Percentiles rank a stretch among this genome's conserved stretches.
Evolutionary conservation across 2,797 vertebrate species (phyloP).

Genomic region (Lepus townsendii): DNA sequence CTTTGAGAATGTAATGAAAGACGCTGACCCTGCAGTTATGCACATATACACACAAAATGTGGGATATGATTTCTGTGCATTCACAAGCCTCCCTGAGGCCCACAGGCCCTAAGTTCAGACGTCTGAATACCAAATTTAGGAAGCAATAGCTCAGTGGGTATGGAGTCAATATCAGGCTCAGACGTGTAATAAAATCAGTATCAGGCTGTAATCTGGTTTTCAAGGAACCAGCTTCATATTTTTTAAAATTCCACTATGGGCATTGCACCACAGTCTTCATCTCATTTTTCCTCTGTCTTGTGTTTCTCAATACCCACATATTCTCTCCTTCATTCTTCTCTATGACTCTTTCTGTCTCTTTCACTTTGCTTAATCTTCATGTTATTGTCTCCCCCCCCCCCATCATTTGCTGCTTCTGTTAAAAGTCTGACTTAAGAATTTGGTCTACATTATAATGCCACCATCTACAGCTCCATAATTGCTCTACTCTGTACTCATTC

Average conservation of each 20-base stretch:
- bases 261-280: background rate
- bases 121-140: background rate
- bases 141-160: background rate
- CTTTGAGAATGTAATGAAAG: conserved; percentile 2
- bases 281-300: background rate
- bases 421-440: conserved; percentile 53
- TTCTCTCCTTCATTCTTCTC: background rate
- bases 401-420: background rate
- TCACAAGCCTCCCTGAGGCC: background rate
- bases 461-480: conserved; percentile 34
- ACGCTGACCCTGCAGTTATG: background rate
- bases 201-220: background rate
- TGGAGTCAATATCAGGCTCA: no score
- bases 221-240: background rate
- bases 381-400: background rate
- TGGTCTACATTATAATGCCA: conserved; percentile 59
- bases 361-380: background rate
- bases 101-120: background rate
- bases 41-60: background rate
- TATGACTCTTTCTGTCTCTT: background rate
- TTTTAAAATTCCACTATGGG: background rate
- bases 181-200: background rate
- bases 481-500: conserved; percentile 63
- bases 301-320: background rate
- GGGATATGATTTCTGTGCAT: background rate